Evolutionary conservation across 1,140 invertebrate genomes (phyloP), one percentile per base, ranked within the genome.

Genomic region (Lordiphosa collinella): DNA sequence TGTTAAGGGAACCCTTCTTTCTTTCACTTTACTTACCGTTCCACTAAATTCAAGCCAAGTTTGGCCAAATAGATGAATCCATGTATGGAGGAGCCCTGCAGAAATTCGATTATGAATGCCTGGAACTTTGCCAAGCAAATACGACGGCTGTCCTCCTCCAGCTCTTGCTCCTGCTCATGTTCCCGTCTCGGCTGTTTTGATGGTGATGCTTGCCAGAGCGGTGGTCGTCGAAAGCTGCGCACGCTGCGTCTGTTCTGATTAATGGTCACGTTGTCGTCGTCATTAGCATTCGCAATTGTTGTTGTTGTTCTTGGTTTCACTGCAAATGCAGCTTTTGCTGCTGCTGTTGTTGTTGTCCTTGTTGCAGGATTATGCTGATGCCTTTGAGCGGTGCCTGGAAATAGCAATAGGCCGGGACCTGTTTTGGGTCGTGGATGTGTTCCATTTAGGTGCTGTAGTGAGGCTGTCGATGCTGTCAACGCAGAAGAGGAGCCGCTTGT

Each of bases 61-160:
- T 89, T 89, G 48, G 87, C 84, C 74, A 89, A 71, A 75, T 89
- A 89, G 41, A 85, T 70, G 50, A 89, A 86, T 8, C 87, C 87
- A 59, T 89, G 87, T 55, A 88, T 86, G 44, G 87, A 88, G 25
- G 87, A 86, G 36, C 68, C 74, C 34, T 86, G 67, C 48, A 88
- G 57, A 59, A 88, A 89, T 49, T 89, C 85, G 44, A 89, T 85
- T 55, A 86, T 76, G 56, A 88, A 89, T 32, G 67, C 61, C 11
- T 80, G 68, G 22, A 57, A 58, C 51, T 88, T 88, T 34, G 52
- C 52, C 36, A 62, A 13, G n/a, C 48, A 87, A 7, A 54, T 64
- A 2, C 34, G 36, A 3, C 31, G 25, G 7, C 22, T 40, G 4
- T 46, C 31, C 18, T n/a, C 29, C 2, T 53, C 16, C 3, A n/a